Conservation (phyloP, 2,113 vertebrate genomes). For the Poicephalus gulielmi region DNA sequence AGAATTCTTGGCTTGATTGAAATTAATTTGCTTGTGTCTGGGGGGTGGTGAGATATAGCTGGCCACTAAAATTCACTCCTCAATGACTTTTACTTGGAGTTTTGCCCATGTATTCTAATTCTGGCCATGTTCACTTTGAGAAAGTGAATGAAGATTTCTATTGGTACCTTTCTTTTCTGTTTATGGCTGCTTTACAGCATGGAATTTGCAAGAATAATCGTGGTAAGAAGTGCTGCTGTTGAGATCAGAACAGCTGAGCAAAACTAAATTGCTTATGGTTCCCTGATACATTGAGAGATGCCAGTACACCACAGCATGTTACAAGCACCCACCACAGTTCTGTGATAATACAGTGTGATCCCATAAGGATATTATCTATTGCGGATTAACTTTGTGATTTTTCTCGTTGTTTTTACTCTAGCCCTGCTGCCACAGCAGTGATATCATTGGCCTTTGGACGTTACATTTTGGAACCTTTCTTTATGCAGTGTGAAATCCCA, state of each 20-base stretch:
- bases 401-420: slow-evolving; percentile 50
- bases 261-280: background rate
- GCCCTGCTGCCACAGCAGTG: slow-evolving; percentile 91
- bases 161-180: background rate
- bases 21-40: background rate
- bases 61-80: background rate
- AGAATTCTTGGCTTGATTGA: background rate
- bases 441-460: slow-evolving; percentile 94
- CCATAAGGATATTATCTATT: background rate
- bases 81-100: background rate
- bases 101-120: background rate
- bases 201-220: background rate
- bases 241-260: background rate
- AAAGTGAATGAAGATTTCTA: background rate
- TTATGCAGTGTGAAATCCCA: slow-evolving; percentile 91
- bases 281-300: background rate
- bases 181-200: background rate
- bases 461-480: slow-evolving; percentile 94
- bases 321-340: background rate
- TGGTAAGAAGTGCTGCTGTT: background rate
- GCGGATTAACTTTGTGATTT: background rate
- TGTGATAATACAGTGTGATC: background rate
- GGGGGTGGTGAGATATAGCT: background rate
- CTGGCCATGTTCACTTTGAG: background rate
- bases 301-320: rapidly evolving